Conservation (phyloP, 1,140 invertebrate species). For the Drosophila tropicalis region DNA sequence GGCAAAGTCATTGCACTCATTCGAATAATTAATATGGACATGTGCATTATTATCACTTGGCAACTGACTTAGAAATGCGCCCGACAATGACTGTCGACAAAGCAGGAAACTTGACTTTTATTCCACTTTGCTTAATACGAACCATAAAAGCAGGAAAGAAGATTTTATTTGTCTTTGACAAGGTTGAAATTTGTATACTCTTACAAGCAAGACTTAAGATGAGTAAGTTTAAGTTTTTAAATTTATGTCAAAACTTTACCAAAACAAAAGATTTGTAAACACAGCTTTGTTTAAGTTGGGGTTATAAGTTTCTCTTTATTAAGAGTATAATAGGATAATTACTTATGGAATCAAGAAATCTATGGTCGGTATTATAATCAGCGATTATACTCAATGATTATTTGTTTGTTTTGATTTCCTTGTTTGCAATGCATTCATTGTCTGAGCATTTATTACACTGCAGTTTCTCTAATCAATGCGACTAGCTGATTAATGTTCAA, state of each 20-base stretch:
- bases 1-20: constrained; percentile 55
- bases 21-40: constrained; percentile 54
- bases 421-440: constrained; percentile 21
- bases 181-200: too few species aligned
- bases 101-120: constrained; percentile 33
- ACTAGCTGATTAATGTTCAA: constrained; percentile 67
- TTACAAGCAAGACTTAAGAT: too few species aligned
- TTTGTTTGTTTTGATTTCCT: constrained; percentile 39
- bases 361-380: constrained; percentile 24
- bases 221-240: too few species aligned
- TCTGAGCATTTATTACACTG: constrained; percentile 46
- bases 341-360: constrained; percentile 12
- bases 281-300: too few species aligned
- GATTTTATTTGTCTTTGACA: too few species aligned
- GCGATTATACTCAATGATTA: constrained; percentile 24
- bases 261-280: too few species aligned
- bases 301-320: too few species aligned
- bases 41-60: constrained; percentile 45
- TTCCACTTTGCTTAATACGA: constrained; percentile 40
- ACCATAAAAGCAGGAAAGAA: not conserved
- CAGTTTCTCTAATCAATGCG: constrained; percentile 63
- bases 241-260: too few species aligned
- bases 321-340: not conserved
- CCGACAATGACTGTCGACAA: constrained; percentile 31
- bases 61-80: not conserved